phyloP scores from a whole-genome alignment of 92 coral and sea anemone genomes.

The Umimayanthus kanabou region DNA sequence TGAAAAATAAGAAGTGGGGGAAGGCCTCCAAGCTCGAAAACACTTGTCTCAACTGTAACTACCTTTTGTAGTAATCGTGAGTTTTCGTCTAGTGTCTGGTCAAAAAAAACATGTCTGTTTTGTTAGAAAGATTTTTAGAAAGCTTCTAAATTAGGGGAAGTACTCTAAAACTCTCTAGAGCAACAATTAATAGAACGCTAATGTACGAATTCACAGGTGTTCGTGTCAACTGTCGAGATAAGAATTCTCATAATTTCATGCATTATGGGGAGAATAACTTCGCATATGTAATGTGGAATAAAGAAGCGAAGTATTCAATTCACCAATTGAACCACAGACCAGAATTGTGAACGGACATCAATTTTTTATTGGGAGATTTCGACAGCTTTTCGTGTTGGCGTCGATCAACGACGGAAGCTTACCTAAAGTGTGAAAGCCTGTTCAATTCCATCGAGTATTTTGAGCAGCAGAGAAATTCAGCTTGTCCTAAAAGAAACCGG shows the following conservation, averaged over 20 bases:
- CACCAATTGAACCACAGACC: slow-evolving; percentile 10
- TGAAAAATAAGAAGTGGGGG: background rate
- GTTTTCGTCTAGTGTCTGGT: background rate
- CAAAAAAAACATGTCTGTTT: background rate
- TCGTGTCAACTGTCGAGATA: background rate
- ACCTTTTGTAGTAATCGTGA: background rate
- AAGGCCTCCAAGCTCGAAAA: background rate
- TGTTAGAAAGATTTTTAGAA: background rate
- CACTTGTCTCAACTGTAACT: background rate
- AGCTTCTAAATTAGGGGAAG: background rate
- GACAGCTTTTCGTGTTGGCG: background rate
- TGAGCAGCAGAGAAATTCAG: slow-evolving; percentile 2
- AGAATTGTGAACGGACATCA: slow-evolving; percentile 23
- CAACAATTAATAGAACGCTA: background rate
- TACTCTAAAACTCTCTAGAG: background rate
- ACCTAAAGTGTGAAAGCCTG: background rate
- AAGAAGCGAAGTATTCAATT: slow-evolving; percentile 5
- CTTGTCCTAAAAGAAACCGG: background rate
- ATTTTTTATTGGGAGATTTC: slow-evolving; percentile 6
- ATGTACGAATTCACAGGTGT: background rate
- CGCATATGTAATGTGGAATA: slow-evolving; percentile 20
- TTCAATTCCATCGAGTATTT: background rate
- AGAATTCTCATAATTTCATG: slow-evolving; percentile 7
- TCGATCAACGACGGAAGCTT: background rate
- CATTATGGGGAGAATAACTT: slow-evolving; percentile 28